Base-by-base conservation (phyloP, 1,140 invertebrate species). In the Scaptomyza graminum region DNA sequence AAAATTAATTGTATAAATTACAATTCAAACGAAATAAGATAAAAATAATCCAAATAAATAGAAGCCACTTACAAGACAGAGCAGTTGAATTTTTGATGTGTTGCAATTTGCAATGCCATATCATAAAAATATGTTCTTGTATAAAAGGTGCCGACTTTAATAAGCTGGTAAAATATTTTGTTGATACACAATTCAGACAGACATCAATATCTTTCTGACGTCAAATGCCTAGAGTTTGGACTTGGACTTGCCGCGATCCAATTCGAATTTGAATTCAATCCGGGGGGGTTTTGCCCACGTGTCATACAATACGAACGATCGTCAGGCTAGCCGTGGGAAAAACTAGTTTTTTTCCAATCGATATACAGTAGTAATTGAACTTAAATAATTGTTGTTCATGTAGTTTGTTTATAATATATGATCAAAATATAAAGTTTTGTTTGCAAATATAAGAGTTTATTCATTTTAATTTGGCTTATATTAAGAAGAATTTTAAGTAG, bases 261-360 rank as follows among this genome's bases (percentile, higher is more conserved):
- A 71, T 60, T 22, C 31, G 31, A 34, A 8, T 34, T 34, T 22
- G 52, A 66, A 55, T 56, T 37, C 44, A 62, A 71, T 49, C 49
- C 52, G 49, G 49, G 57, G 55, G 69, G 55, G 67, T 64, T 75
- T 69, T 84, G 69, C 80, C 80, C 80, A 84, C 80, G 82, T 77
- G 68, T 16, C 28, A 5, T 6, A 5, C 28, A 7, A 1, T 31
- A 13, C 5, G 7, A 31, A 5, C 28, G 28, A 6, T 31, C 68
- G 59, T 41, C 37, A 12, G 5, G n/a, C 3, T 43, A 31, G 68
- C 62, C 63, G 69, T 81, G 41, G 55, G 65, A 74, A 73, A 61
- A 84, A 84, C 81, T 74, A 3, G 81, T 84, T 85, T 61, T 49
- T 63, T 22, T 31, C 18, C 37, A 44, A 59, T 28, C 28, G 28